Conservation (phyloP, 2,797 vertebrate species). For the Podarcis siculus region DNA sequence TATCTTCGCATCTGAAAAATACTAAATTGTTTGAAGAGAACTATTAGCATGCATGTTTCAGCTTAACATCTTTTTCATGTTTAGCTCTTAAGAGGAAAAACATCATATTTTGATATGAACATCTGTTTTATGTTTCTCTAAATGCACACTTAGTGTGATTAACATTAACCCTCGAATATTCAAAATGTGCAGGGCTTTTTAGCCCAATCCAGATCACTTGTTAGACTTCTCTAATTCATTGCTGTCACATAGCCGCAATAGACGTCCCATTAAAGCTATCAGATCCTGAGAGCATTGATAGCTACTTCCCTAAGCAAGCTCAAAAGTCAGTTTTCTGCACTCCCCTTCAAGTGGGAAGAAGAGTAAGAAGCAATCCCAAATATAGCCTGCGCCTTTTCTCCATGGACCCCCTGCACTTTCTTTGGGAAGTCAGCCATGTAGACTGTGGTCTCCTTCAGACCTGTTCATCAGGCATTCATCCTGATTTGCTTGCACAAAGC, state of each 20-base stretch:
- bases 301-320: not conserved
- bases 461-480: no score
- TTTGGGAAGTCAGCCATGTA: not conserved
- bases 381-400: not conserved
- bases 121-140: conserved; percentile 78
- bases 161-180: conserved; percentile 73
- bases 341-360: not conserved
- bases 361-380: not conserved
- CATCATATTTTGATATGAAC: conserved; percentile 75
- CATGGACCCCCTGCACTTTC: not conserved
- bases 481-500: no score
- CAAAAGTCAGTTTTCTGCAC: not conserved
- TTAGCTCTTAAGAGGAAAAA: conserved; percentile 63
- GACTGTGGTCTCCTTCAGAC: no score
- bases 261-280: not conserved
- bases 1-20: conserved; percentile 58
- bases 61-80: conserved; percentile 73
- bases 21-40: conserved; percentile 70
- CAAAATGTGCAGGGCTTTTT: conserved; percentile 42
- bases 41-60: conserved; percentile 72
- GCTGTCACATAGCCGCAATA: not conserved
- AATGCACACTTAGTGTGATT: conserved; percentile 65
- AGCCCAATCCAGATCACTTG: not conserved
- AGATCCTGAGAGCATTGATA: not conserved
- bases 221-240: not conserved